These are phyloP conservation scores for Pseudochromis fuscus DNA, from an alignment of 2,797 vertebrate species.

Conservation along the genomic window DNA sequence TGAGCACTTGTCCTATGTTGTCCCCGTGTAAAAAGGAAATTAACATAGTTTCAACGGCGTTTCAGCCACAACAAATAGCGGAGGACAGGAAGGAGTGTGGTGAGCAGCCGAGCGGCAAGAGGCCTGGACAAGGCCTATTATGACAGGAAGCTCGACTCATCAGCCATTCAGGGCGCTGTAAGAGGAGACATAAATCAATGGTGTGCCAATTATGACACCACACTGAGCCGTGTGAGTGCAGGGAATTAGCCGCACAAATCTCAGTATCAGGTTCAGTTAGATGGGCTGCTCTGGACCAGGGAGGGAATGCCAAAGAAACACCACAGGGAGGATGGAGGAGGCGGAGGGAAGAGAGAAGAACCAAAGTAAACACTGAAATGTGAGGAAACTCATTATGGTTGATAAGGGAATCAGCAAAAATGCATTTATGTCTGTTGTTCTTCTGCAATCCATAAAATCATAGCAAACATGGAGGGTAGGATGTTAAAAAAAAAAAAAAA, in stretches of 20 bases:
- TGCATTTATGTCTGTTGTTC: constrained; percentile 62
- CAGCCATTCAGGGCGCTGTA: constrained; percentile 81
- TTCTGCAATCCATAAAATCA: constrained; percentile 45
- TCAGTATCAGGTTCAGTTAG: constrained; percentile 80
- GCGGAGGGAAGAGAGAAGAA: constrained; percentile 19
- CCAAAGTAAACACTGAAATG: constrained; percentile 62
- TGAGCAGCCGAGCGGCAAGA: constrained; percentile 69
- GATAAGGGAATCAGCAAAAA: constrained; percentile 65
- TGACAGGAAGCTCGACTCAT: constrained; percentile 83
- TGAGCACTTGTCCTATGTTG: constrained; percentile 60
- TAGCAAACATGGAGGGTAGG: neutral
- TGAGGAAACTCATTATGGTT: constrained; percentile 68
- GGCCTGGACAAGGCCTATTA: constrained; percentile 75
- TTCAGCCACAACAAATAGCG: constrained; percentile 78
- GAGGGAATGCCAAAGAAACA: constrained; percentile 51
- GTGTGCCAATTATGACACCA: constrained; percentile 84
- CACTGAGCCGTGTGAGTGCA: constrained; percentile 79
- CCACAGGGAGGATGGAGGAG: constrained; percentile 48
- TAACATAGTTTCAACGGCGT: constrained; percentile 71
- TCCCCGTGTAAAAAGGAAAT: constrained; percentile 72
- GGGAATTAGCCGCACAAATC: constrained; percentile 83
- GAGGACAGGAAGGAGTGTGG: constrained; percentile 72
- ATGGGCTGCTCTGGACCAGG: constrained; percentile 65
- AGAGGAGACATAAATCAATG: constrained; percentile 87
- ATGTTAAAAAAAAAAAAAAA: neutral